Evolutionary conservation across 2,888 invertebrate species (phyloP), one percentile per base, ranked within the genome.

Genomic region (Lasioglossum marginatum): DNA sequence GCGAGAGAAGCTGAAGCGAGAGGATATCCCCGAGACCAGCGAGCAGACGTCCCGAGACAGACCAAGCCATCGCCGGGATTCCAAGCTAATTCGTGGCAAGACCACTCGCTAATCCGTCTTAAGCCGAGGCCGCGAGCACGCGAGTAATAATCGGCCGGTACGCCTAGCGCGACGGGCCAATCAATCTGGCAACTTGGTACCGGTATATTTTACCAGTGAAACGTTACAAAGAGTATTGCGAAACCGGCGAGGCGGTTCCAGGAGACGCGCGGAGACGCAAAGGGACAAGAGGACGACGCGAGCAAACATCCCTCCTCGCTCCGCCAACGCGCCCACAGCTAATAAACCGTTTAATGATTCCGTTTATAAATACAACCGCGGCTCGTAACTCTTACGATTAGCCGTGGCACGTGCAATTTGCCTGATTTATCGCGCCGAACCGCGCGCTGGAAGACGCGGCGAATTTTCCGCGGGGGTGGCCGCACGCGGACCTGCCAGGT

Each of bases 41-140:
- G 87, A 86, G 81, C 82, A 68, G 82, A 82, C 86, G 88, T 87
- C 83, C 85, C 85, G 37, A 31, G 77, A 85, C 52, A n/a, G 52
- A 52, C 52, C 37, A 81, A 82, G 23, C 87, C 88, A 81, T 88
- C 88, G 84, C 83, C 88, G 86, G 88, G 89, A 92, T 93, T 91
- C 92, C 91, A 87, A 86, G 89, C 92, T 93, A 92, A 93, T 93
- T 93, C 92, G 91, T 78, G 73, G 90, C 87, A 89, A 90, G 89
- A 88, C 89, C 89, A 84, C 87, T 83, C 87, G 90, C 88, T 91
- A 91, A 91, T 91, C 90, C 91, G 91, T 90, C 90, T 90, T 77
- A 80, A 89, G 88, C 86, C 81, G 77, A 81, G 82, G 76, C 80
- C 74, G 83, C 81, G 82, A 74, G 80, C 74, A 83, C 82, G 83